phyloP scores from a whole-genome alignment of 2,797 vertebrate species.

The Meriones psammophilus region DNA sequence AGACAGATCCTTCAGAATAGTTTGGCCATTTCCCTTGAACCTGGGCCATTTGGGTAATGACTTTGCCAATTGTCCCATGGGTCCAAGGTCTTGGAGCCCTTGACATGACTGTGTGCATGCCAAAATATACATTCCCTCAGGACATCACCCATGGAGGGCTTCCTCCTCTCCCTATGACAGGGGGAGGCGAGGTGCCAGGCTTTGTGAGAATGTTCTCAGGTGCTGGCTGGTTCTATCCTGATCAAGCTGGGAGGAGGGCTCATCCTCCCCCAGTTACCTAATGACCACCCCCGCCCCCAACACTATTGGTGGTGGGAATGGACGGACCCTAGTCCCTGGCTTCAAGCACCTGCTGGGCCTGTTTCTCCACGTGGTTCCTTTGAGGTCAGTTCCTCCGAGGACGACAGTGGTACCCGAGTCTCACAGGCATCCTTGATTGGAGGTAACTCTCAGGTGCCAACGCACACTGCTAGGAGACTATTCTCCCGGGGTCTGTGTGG shows the following conservation, averaged over 20 bases:
- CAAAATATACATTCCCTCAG: not conserved
- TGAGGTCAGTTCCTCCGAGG: not conserved
- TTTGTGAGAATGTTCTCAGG: not conserved
- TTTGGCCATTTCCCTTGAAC: not conserved
- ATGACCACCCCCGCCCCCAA: not conserved
- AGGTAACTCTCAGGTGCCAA: not conserved
- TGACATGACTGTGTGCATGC: not conserved
- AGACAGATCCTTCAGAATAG: not conserved
- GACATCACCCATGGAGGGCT: not conserved
- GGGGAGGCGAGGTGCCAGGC: too few relatives aligned
- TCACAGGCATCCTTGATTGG: not conserved
- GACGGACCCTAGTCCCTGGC: not conserved
- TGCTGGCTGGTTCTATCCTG: not conserved
- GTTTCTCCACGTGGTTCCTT: not conserved
- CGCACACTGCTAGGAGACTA: not conserved
- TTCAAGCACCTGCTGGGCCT: too few relatives aligned
- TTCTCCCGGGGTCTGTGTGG: not conserved
- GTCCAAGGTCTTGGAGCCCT: not conserved
- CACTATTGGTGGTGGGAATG: not conserved
- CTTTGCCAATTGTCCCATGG: not conserved
- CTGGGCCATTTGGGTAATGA: not conserved
- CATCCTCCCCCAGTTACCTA: not conserved
- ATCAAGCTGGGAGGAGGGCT: rapidly evolving
- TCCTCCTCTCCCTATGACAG: not conserved
- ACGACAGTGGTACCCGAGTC: not conserved